Evolutionary conservation across 2,888 invertebrate genomes (phyloP).

Genomic region (Choreutis nemorana): DNA sequence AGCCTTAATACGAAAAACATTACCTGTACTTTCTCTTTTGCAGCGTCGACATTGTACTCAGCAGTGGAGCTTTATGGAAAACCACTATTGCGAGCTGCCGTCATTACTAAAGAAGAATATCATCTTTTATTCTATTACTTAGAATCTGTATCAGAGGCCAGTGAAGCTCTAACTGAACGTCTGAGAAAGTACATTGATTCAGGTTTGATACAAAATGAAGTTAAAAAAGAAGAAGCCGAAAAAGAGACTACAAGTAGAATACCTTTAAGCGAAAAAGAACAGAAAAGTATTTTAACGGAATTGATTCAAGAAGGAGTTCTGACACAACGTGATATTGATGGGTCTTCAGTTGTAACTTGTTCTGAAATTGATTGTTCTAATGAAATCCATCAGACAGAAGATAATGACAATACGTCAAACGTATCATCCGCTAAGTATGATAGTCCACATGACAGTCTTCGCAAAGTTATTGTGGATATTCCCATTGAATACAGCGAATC

Average conservation of each 20-base stretch:
- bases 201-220: constrained; percentile 41
- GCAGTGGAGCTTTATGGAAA: constrained; percentile 71
- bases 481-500: constrained; percentile 47
- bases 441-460: constrained; percentile 33
- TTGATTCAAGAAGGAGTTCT: constrained; percentile 54
- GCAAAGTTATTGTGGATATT: constrained; percentile 49
- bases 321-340: constrained; percentile 50
- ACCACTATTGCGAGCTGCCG: constrained; percentile 60
- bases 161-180: constrained; percentile 51
- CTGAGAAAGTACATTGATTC: constrained; percentile 61
- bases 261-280: constrained; percentile 25
- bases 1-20: constrained; percentile 9
- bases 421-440: constrained; percentile 34
- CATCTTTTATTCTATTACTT: constrained; percentile 61
- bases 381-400: constrained; percentile 41
- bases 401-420: constrained; percentile 33
- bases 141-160: constrained; percentile 56
- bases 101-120: constrained; percentile 60
- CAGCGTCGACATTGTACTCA: constrained; percentile 65
- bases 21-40: constrained; percentile 23
- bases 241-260: constrained; percentile 22
- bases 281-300: constrained; percentile 50
- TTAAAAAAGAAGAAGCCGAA: constrained; percentile 24
- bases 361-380: too few relatives aligned
- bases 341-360: constrained; percentile 39